A percentile compares a stretch with the other conserved stretches of the same genome.
These are phyloP conservation scores for Anaspis maculata DNA, from an alignment of 2,888 invertebrate species.

Conservation along the genomic window DNA sequence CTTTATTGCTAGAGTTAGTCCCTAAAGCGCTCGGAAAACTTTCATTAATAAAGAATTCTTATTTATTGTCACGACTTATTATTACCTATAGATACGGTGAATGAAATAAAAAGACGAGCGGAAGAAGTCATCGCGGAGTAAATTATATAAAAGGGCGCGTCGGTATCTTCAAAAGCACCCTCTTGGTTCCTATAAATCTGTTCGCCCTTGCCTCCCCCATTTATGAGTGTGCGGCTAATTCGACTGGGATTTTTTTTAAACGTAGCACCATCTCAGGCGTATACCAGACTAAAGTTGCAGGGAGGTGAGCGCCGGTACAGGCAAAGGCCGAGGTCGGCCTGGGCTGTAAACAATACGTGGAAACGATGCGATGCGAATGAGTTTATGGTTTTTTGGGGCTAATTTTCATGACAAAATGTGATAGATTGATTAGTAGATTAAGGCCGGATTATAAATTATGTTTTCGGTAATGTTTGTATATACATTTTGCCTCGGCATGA, in stretches of 20 bases:
- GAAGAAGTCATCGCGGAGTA: neutral
- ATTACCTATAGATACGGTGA: no score
- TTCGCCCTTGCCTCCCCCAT: no score
- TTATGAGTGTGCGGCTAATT: constrained; percentile 33
- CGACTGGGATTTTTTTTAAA: constrained; percentile 26
- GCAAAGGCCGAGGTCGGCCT: constrained; percentile 9
- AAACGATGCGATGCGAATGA: no score
- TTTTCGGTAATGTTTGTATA: constrained; percentile 30
- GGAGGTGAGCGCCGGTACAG: constrained; percentile 5
- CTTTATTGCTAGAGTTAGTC: no score
- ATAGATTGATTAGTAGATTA: constrained; percentile 37
- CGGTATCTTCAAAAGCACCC: constrained; percentile 28
- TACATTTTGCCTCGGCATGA: no score
- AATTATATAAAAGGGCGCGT: constrained; percentile 21
- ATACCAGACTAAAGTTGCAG: constrained; percentile 20
- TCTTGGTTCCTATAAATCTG: constrained; percentile 26
- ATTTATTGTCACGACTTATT: no score
- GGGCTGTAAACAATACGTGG: constrained; percentile 22
- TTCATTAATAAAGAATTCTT: no score
- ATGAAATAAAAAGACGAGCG: no score
- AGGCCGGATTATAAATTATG: constrained; percentile 26
- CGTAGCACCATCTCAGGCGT: constrained; percentile 11
- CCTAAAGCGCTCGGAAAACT: no score
- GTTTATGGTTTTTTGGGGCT: constrained; percentile 29
- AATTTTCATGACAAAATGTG: constrained; percentile 39